Conservation (phyloP, 2,113 vertebrate genomes). For the Smithornis capensis region DNA sequence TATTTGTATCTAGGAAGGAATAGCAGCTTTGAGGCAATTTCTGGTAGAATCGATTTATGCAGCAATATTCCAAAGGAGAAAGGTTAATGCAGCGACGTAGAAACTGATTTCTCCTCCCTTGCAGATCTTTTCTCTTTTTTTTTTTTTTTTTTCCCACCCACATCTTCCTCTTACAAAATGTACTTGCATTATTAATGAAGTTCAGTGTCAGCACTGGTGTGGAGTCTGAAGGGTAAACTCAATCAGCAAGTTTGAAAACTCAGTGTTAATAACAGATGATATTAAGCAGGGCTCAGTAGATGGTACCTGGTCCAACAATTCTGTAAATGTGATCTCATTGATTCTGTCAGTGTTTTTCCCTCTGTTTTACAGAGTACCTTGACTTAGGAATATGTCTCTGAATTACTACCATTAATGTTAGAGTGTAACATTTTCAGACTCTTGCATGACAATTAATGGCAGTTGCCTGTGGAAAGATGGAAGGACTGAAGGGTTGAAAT, state of each 20-base stretch:
- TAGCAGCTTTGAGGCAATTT: neutral
- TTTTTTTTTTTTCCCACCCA: rapidly evolving
- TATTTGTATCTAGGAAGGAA: neutral
- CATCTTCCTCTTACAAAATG: neutral
- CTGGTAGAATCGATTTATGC: neutral
- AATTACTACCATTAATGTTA: neutral
- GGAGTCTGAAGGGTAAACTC: neutral
- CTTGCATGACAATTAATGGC: neutral
- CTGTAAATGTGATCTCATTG: neutral
- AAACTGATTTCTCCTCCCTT: neutral
- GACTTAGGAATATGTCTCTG: neutral
- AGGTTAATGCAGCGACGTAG: neutral
- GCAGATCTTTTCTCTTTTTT: neutral
- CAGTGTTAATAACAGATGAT: neutral
- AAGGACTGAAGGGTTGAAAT: conserved; percentile 1
- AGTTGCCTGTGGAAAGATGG: neutral
- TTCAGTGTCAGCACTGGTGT: neutral
- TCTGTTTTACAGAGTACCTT: neutral
- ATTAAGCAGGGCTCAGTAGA: neutral
- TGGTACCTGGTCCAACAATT: neutral
- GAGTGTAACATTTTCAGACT: neutral
- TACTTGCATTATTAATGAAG: neutral
- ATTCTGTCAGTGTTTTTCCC: neutral
- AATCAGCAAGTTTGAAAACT: neutral
- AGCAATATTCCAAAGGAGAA: neutral